These are phyloP conservation scores for Danio albolineatus DNA, from an alignment of 2,797 vertebrate species.

Conservation along the genomic window DNA sequence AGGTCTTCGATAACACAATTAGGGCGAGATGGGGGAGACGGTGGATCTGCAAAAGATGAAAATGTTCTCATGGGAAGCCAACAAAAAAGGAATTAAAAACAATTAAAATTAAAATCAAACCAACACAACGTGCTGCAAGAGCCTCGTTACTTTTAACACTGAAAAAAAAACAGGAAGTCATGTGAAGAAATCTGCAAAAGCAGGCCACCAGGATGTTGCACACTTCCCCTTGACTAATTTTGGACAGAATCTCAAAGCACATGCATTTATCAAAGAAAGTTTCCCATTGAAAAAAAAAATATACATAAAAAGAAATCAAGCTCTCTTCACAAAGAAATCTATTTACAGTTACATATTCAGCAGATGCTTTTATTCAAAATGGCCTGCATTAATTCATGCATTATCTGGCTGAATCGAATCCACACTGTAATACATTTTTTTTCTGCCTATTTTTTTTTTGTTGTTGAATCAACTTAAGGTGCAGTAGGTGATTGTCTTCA, in stretches of 20 bases:
- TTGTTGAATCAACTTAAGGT: too few species aligned
- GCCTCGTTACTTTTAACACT: not conserved
- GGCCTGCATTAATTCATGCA: too few species aligned
- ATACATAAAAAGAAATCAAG: too few species aligned
- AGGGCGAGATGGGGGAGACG: conserved; percentile 51
- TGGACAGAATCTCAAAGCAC: not conserved
- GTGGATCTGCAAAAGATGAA: conserved; percentile 56
- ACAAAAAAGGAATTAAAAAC: not conserved
- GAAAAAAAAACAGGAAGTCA: conserved; percentile 40
- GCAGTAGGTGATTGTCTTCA: too few species aligned
- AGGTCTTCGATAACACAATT: conserved; percentile 68
- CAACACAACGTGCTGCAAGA: not conserved
- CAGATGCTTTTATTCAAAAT: too few species aligned
- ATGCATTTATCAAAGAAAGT: not conserved
- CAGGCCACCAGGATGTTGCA: not conserved
- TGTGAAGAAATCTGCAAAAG: not conserved
- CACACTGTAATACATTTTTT: too few species aligned
- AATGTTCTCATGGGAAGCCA: not conserved
- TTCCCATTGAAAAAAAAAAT: not conserved
- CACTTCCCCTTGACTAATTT: conserved; percentile 2
- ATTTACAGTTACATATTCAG: too few species aligned
- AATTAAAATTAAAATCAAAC: not conserved
- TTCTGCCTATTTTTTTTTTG: too few species aligned
- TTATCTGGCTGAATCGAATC: too few species aligned
- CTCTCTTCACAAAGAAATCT: not conserved